Evolutionary conservation across 2,113 vertebrate genomes (phyloP).

Genomic region (Elephantulus edwardii): DNA sequence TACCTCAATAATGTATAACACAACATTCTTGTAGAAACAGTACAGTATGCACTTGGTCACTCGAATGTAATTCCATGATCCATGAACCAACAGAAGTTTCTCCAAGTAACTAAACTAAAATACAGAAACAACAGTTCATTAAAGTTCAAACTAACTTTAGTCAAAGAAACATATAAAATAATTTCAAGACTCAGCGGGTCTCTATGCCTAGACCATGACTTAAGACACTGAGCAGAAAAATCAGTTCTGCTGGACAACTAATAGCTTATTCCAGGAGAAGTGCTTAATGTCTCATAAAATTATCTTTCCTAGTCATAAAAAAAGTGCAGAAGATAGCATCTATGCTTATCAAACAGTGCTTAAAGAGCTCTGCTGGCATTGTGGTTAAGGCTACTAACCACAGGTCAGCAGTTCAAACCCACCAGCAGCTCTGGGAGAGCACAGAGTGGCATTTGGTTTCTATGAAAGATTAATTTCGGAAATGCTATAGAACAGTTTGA

Average conservation of each 20-base stretch:
- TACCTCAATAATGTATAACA: constrained; percentile 50
- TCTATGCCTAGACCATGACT: not conserved
- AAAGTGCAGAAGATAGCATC: not conserved
- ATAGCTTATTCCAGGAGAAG: not conserved
- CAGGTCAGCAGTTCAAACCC: too few species aligned
- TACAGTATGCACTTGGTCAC: constrained; percentile 65
- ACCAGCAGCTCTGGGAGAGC: too few species aligned
- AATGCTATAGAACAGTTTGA: too few species aligned
- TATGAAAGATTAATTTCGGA: too few species aligned
- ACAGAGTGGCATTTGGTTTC: too few species aligned
- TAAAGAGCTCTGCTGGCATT: too few species aligned
- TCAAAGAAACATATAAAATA: too few species aligned
- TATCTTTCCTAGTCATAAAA: not conserved
- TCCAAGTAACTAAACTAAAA: constrained; percentile 64
- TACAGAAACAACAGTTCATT: not conserved
- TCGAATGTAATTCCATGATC: constrained; percentile 61
- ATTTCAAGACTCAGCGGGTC: not conserved
- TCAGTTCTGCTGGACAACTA: not conserved
- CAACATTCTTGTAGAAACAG: constrained; percentile 59
- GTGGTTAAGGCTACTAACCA: too few species aligned
- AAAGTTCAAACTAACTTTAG: not conserved
- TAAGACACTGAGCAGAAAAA: not conserved
- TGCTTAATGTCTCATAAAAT: not conserved
- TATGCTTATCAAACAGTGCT: too few species aligned
- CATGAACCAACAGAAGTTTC: constrained; percentile 63